Conservation (phyloP, 1,140 invertebrate genomes). For the Lutraria rhynchaena region DNA sequence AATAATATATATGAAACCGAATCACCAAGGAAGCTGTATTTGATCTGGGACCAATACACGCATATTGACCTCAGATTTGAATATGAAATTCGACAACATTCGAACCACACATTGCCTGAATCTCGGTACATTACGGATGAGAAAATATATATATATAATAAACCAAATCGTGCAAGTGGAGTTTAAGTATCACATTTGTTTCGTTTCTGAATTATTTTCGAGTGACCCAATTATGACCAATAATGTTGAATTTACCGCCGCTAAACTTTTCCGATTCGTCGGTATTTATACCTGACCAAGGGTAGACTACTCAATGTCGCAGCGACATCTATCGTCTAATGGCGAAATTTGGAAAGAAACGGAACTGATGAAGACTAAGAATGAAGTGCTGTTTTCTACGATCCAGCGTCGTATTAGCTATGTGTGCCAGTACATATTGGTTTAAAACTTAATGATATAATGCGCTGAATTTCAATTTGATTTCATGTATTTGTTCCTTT, state of each 20-base stretch:
- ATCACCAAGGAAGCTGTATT: no score
- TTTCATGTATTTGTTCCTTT: not conserved
- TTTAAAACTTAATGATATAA: constrained; percentile 13
- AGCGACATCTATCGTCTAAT: constrained; percentile 38
- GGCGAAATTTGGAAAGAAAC: constrained; percentile 11
- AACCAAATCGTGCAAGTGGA: no score
- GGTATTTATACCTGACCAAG: not conserved
- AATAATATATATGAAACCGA: no score
- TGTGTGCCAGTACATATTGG: not conserved
- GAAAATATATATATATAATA: no score
- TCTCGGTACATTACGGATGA: no score
- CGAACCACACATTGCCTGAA: no score
- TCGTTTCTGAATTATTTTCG: not conserved
- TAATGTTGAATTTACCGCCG: constrained; percentile 31
- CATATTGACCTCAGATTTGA: no score
- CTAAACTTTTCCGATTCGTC: constrained; percentile 11
- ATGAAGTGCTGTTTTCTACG: not conserved
- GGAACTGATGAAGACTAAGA: constrained; percentile 19
- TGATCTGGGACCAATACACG: no score
- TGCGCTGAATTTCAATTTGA: not conserved
- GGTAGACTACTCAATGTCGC: not conserved
- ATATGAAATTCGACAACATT: no score
- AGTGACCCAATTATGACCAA: not conserved
- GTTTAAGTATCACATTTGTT: no score
- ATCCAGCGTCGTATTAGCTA: not conserved